phyloP scores from a whole-genome alignment of 2,113 vertebrate genomes.

The Rhizomys pruinosus region DNA sequence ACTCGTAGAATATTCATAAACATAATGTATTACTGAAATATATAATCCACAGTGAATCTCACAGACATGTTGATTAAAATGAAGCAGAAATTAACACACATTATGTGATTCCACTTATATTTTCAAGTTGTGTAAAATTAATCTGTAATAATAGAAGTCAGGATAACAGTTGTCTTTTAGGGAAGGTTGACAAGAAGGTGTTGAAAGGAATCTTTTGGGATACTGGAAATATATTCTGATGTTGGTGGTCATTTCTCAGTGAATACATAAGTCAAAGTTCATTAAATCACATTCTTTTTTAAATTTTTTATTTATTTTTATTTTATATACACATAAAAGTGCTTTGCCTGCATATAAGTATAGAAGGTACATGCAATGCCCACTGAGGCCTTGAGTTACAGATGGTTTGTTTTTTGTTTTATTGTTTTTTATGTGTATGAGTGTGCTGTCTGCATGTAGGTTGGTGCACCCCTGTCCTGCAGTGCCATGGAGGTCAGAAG shows the following conservation, averaged over 20 bases:
- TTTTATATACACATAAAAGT: too few species aligned
- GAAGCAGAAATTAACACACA: not conserved
- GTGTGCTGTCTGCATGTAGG: too few species aligned
- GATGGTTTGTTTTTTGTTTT: too few species aligned
- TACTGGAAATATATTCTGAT: conserved; percentile 26
- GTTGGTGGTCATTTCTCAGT: not conserved
- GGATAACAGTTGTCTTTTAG: not conserved
- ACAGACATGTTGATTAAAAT: not conserved
- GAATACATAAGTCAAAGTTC: not conserved
- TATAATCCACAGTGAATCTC: not conserved
- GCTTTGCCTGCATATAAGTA: too few species aligned
- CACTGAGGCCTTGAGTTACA: too few species aligned
- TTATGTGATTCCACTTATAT: not conserved
- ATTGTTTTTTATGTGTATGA: too few species aligned
- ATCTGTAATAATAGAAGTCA: conserved; percentile 8
- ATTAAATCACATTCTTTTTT: not conserved
- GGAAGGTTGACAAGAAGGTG: not conserved
- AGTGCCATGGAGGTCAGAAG: too few species aligned
- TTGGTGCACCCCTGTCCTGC: too few species aligned
- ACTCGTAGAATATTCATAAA: not conserved
- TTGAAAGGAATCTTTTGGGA: not conserved
- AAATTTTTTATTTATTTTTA: too few species aligned
- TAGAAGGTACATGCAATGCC: too few species aligned
- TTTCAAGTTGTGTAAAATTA: not conserved
- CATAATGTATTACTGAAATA: not conserved